Percentiles rank a stretch among this genome's conserved stretches.
Conservation (phyloP, 2,888 invertebrate species). For the Synanthedon tipuliformis region DNA sequence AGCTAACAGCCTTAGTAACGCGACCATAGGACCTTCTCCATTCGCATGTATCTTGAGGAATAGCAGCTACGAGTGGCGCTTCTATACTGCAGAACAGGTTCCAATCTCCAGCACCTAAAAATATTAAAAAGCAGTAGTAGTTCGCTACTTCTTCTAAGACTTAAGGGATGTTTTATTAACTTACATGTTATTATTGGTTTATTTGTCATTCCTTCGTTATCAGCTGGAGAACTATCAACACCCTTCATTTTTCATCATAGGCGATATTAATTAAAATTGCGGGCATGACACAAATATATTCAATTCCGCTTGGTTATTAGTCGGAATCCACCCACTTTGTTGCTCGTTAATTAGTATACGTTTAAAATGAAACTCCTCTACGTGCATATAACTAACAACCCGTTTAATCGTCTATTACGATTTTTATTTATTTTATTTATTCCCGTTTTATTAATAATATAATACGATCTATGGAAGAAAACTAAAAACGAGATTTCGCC, state of each 20-base stretch:
- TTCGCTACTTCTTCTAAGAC: not conserved
- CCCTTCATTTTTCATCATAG: constrained; percentile 74
- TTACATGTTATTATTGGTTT: constrained; percentile 82
- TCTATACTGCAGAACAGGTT: constrained; percentile 87
- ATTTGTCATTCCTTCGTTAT: constrained; percentile 73
- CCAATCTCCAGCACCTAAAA: constrained; percentile 85
- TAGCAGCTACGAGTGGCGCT: constrained; percentile 79
- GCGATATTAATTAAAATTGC: constrained; percentile 36
- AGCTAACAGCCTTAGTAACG: constrained; percentile 84
- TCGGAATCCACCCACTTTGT: constrained; percentile 55
- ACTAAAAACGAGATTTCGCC: constrained; percentile 18
- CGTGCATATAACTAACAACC: not conserved
- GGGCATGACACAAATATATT: constrained; percentile 55
- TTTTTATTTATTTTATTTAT: not conserved
- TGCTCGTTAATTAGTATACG: not conserved
- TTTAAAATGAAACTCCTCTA: not conserved
- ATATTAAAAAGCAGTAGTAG: not conserved
- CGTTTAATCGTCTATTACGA: not conserved
- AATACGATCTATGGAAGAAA: not conserved
- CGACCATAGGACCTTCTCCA: constrained; percentile 93
- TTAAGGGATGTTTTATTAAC: constrained; percentile 24
- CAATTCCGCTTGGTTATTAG: constrained; percentile 22
- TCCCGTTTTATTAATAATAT: not conserved
- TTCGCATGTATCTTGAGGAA: constrained; percentile 90
- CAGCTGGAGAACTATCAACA: constrained; percentile 56